phyloP scores from a whole-genome alignment of 2,113 vertebrate genomes.

The Paracanthobrama guichenoti region DNA sequence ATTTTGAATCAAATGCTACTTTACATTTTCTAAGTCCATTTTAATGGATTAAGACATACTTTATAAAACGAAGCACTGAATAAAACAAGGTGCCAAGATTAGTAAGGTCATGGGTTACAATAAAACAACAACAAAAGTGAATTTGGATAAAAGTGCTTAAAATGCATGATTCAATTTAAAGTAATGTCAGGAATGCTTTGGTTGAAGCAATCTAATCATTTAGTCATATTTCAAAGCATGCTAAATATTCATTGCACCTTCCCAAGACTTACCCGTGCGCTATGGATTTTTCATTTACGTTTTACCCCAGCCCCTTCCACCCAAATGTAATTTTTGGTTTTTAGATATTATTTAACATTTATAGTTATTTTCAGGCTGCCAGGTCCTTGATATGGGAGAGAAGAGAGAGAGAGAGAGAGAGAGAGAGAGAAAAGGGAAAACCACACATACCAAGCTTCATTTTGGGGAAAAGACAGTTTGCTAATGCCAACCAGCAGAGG shows the following conservation, averaged over 20 bases:
- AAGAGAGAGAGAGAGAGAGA: slow-evolving; percentile 18
- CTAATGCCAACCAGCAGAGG: slow-evolving; percentile 33
- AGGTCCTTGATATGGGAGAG: not conserved
- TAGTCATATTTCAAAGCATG: slow-evolving; percentile 46
- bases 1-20: slow-evolving; percentile 64
- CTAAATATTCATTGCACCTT: not conserved
- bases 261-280: slow-evolving; percentile 13
- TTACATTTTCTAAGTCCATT: slow-evolving; percentile 55
- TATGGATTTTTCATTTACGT: too few relatives aligned
- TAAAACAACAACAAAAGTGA: not conserved
- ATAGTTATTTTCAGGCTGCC: not conserved
- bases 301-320: too few relatives aligned
- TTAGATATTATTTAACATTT: slow-evolving; percentile 57
- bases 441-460: slow-evolving; percentile 46
- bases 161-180: not conserved
- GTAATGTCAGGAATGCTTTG: slow-evolving; percentile 63
- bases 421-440: slow-evolving; percentile 42
- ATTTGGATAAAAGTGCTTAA: not conserved
- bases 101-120: too few relatives aligned
- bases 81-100: slow-evolving; percentile 47
- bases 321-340: slow-evolving; percentile 44
- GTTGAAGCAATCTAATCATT: slow-evolving; percentile 65
- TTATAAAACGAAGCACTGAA: slow-evolving; percentile 26
- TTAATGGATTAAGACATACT: slow-evolving; percentile 69
- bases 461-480: slow-evolving; percentile 34